Conservation (phyloP, 2,113 vertebrate genomes). For the Gallinago jamesoni region DNA sequence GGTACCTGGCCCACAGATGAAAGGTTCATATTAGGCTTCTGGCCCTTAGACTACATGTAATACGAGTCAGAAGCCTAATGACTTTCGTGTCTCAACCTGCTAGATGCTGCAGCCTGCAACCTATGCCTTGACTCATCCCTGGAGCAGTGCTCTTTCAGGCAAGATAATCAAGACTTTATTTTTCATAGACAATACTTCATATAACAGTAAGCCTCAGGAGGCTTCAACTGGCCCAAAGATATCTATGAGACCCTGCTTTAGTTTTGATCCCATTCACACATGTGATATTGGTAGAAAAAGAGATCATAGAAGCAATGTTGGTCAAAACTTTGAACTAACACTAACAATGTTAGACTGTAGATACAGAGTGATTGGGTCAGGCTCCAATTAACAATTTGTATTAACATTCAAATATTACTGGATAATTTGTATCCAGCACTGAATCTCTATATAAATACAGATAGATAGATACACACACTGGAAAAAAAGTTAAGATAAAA, state of each 20-base stretch:
- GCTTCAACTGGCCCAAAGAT: not conserved
- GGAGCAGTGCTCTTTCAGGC: constrained; percentile 45
- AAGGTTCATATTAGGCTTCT: constrained; percentile 64
- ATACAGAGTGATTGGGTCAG: not conserved
- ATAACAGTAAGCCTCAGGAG: not conserved
- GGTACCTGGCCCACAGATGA: constrained; percentile 66
- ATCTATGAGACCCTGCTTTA: not conserved
- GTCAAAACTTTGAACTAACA: not conserved
- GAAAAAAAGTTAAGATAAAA: not conserved
- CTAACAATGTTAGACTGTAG: not conserved
- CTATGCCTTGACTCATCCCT: constrained; percentile 61
- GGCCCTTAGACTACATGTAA: constrained; percentile 59
- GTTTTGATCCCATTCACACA: not conserved
- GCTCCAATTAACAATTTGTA: not conserved
- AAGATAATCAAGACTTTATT: constrained; percentile 55
- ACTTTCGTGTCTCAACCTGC: constrained; percentile 61
- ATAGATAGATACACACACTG: not conserved
- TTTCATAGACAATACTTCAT: constrained; percentile 21
- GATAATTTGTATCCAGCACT: not conserved
- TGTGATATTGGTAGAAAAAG: not conserved
- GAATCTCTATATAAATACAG: not conserved
- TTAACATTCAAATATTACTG: not conserved
- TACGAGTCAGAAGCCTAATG: constrained; percentile 55
- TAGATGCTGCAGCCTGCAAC: constrained; percentile 48
- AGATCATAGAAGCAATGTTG: not conserved